Evolutionary conservation across 1,140 invertebrate species (phyloP), one percentile per base, ranked within the genome.

Genomic region (Globodera rostochiensis): DNA sequence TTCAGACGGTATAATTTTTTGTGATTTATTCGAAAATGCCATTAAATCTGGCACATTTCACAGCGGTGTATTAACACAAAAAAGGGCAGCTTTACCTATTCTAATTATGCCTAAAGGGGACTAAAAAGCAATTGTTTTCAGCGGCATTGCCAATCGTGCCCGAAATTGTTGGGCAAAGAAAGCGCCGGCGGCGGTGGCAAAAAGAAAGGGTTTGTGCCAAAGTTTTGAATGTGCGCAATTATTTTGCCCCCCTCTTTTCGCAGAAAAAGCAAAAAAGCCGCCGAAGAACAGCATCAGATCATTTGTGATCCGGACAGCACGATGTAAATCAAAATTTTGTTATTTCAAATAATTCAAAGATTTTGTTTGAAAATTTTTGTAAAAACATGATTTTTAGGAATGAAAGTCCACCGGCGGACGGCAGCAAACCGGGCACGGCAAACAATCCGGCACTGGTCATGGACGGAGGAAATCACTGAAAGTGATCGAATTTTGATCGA

Each of bases 281-380:
- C 50, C 7, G 74, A 76, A 21, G 74, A 76, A 57, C 74, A 36
- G 4, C 74, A 76, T 53, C 74, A 76, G 46, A 57, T 76, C 4
- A 64, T 64, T 64, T 53, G 50, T 47, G 74, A 53, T 9, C 74
- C 74, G 46, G 74, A 76, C n/a, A 76, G 74, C 66, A 76, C 74
- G 53, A 76, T 76, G 74, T 76, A 57, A 57, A 13, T 7, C 1
- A 73, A 3, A 47, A 45, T 47, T 21, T 73, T 53, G 8, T 6
- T 53, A 11, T 53, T 53, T 53, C 2, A 53, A 53, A 53, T 7
- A 60, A 60, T 74, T 36, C 45, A 74, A 74, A 74, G 6, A 74
- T 6, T 74, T 74, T 4, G 25, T 7, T 0, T 74, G 36, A 74
- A 45, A 45, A 36, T 45, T 7, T 21, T n/a, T 50, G 36, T 13